Evolutionary conservation across 2,113 vertebrate species (phyloP).

Genomic region (Seriola aureovittata): DNA sequence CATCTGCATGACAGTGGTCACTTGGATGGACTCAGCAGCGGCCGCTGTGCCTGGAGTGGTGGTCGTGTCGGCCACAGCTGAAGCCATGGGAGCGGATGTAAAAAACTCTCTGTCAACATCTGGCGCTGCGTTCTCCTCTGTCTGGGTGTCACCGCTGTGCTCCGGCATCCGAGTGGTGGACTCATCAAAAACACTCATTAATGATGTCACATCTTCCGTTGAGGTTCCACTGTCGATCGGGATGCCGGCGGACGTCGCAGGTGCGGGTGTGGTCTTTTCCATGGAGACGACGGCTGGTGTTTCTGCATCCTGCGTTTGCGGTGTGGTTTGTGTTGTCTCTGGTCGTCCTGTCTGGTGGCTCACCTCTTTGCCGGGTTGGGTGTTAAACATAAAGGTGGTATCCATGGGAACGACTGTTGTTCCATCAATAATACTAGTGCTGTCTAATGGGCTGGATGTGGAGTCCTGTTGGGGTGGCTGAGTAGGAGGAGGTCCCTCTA

Average conservation of each 20-base stretch:
- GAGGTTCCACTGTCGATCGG: constrained; percentile 73
- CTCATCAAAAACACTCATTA: constrained; percentile 78
- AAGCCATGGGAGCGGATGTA: constrained; percentile 67
- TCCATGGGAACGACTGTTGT: neutral
- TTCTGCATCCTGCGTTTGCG: constrained; percentile 10
- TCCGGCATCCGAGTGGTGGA: constrained; percentile 42
- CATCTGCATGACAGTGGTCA: constrained; percentile 82
- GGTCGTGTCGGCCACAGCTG: constrained; percentile 71
- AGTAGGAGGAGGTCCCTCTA: constrained; percentile 45
- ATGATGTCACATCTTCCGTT: constrained; percentile 77
- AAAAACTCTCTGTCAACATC: constrained; percentile 87
- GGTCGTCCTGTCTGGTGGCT: constrained; percentile 9
- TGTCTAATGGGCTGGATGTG: constrained; percentile 26
- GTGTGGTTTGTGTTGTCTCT: constrained; percentile 27
- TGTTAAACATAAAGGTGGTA: constrained; percentile 48
- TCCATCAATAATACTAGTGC: neutral
- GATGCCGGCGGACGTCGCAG: constrained; percentile 47
- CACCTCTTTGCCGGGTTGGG: constrained; percentile 29
- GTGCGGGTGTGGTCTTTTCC: constrained; percentile 25
- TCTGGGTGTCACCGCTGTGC: constrained; percentile 57
- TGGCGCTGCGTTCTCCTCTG: constrained; percentile 58
- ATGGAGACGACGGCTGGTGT: constrained; percentile 17
- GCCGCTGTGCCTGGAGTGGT: constrained; percentile 66
- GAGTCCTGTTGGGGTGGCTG: neutral
- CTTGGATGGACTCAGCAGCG: constrained; percentile 79